Evolutionary conservation across 2,797 vertebrate genomes (phyloP), one percentile per base, ranked within the genome.

Genomic region (Pyrocephalus nanus): DNA sequence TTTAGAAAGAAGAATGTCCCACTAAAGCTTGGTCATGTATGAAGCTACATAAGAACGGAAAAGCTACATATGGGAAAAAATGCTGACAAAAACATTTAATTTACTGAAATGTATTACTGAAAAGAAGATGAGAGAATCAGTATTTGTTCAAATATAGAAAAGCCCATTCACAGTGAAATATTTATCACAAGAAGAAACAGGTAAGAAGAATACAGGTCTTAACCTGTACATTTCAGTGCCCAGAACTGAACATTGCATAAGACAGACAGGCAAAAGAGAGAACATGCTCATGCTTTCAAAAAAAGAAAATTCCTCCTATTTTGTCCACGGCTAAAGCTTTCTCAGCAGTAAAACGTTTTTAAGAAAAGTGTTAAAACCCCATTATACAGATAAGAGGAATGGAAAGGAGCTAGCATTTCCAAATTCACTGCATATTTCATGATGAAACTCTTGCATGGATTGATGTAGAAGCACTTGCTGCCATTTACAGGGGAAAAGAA

Each of bases 351-450:
- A 92, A 94, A 89, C 27, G 29, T 89, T 79, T 80, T 85, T 22
- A 71, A 80, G 75, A 77, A 76, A 91, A 86, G 79, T 1, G 0
- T 92, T 90, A 95, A 93, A 95, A 94, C 48, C 32, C 64, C 71
- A 45, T 90, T 86, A 72, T 2, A 57, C 36, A 88, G 66, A 48
- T 67, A 73, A 78, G 45, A 80, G 83, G 86, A 91, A 78, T 34
- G 55, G 83, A 51, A 86, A 82, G 40, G 21, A 50, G 42, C 25
- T 54, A 60, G 36, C 34, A 47, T 50, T 74, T 69, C 74, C 43
- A 58, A 93, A 88, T 75, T 86, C 64, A 70, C 42, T 96, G 79
- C 88, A 83, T 95, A 94, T 94, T 96, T 92, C 58, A 96, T 93
- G 74, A 93, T 43, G n/a, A 77, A 95, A 86, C 26, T 57, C 84